These are phyloP conservation scores for Calonectris borealis DNA, from an alignment of 2,113 vertebrate genomes.

Conservation along the genomic window DNA sequence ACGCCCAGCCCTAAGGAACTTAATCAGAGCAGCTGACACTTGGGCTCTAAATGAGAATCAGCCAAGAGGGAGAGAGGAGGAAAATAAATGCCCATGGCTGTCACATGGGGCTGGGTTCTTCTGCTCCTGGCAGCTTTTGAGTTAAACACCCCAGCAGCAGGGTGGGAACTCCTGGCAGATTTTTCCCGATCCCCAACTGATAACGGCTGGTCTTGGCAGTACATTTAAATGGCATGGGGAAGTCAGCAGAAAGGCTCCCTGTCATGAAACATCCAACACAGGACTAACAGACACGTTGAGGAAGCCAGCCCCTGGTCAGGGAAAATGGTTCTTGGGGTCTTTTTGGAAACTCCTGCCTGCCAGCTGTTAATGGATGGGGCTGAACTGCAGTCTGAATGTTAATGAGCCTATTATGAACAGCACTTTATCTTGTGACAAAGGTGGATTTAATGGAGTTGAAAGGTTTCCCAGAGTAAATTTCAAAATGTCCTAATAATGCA, in stretches of 20 bases:
- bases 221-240: background rate
- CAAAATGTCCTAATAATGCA: conserved; percentile 56
- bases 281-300: background rate
- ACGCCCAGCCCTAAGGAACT: background rate
- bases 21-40: conserved; percentile 34
- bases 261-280: background rate
- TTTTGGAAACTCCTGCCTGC: conserved; percentile 35
- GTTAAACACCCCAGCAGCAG: background rate
- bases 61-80: background rate
- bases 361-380: conserved; percentile 58
- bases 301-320: background rate
- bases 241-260: background rate
- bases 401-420: conserved; percentile 61
- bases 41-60: background rate
- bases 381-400: conserved; percentile 50
- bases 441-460: conserved; percentile 67
- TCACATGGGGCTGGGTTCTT: background rate
- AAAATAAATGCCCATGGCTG: background rate
- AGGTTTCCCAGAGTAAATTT: conserved; percentile 70
- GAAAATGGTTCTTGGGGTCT: conserved; percentile 22
- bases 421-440: conserved; percentile 69
- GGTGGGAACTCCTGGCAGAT: background rate
- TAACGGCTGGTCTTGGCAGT: background rate
- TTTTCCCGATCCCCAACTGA: background rate
- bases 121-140: background rate